Conservation (phyloP, 2,888 invertebrate species). For the Xestobium rufovillosum region DNA sequence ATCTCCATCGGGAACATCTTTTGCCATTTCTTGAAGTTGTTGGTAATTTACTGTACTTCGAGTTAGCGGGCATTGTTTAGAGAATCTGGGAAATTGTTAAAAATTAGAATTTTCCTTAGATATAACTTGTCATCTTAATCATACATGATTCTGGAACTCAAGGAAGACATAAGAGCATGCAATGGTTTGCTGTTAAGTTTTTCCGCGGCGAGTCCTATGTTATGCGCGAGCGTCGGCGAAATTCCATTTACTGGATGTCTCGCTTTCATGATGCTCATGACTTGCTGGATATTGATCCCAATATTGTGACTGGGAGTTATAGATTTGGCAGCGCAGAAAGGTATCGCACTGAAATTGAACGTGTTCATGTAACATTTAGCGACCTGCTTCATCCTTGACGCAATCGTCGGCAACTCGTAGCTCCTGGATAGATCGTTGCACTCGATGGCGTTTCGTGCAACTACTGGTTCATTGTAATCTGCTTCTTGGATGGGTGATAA, state of each 20-base stretch:
- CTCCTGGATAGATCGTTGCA: no score
- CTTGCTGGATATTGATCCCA: slow-evolving; percentile 58
- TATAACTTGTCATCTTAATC: slow-evolving; percentile 4
- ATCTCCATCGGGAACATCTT: slow-evolving; percentile 37
- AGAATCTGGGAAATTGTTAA: slow-evolving; percentile 14
- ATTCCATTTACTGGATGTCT: slow-evolving; percentile 36
- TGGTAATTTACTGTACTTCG: slow-evolving; percentile 35
- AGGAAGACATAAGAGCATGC: slow-evolving; percentile 34
- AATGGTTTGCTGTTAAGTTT: slow-evolving; percentile 34
- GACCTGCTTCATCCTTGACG: slow-evolving; percentile 58
- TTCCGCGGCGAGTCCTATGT: slow-evolving; percentile 41
- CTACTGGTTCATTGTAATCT: slow-evolving; percentile 26
- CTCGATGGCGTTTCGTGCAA: slow-evolving; percentile 27
- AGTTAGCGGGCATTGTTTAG: slow-evolving; percentile 33
- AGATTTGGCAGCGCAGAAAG: slow-evolving; percentile 55
- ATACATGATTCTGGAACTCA: slow-evolving; percentile 35
- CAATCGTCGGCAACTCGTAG: slow-evolving; percentile 58
- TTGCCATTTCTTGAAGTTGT: slow-evolving; percentile 39
- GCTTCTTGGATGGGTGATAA: slow-evolving; percentile 7
- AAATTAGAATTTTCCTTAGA: not conserved
- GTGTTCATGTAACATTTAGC: slow-evolving; percentile 48
- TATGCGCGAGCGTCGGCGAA: slow-evolving; percentile 42
- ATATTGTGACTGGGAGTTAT: slow-evolving; percentile 57
- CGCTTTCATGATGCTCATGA: slow-evolving; percentile 38
- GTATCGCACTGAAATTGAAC: slow-evolving; percentile 45